Evolutionary conservation across 1,140 invertebrate genomes (phyloP), one percentile per base, ranked within the genome.

Genomic region (Tribolium castaneum): DNA sequence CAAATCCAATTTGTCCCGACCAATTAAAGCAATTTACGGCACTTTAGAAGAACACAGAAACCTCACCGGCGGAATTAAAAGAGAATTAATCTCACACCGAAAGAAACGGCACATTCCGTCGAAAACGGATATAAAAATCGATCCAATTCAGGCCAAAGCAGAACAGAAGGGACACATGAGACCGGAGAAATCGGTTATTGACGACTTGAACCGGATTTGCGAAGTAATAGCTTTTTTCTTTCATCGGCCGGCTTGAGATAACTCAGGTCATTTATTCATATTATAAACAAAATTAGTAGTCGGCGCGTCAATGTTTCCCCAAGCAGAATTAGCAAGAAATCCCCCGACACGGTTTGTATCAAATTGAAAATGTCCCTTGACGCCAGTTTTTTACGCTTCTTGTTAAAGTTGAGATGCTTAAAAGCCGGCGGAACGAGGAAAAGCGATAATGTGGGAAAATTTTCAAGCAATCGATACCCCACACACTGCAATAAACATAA

Each of bases 381-480:
- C 59, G 59, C 10, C 30, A 12, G 12, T 66, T 66, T 66, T 66
- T 66, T 66, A 66, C 22, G 7, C 9, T 66, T 66, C 59, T 66
- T 35, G 59, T 66, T 66, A 66, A 66, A 66, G 59, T 35, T 66
- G 59, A 66, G 59, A 66, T 66, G 59, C 30, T 66, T 66, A 66
- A 66, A 66, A 66, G 59, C 30, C 59, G 30, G 34, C 13, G 30
- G 30, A 66, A 66, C 59, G 59, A 66, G 30, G n/a, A 66, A 34
- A 66, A 66, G 59, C 59, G 59, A 39, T 66, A 66, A 66, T 66
- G 59, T 66, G 59, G 22, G 59, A 66, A 35, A 25, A 66, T 66
- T 66, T 66, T 66, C 30, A 30, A 66, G 2, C n/a, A 35, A 12
- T 66, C 59, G 56, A 14, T 30, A 12, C 59, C n/a, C 14, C 25